Conservation (phyloP, 1,140 invertebrate genomes). For the Asbolus verrucosus region DNA sequence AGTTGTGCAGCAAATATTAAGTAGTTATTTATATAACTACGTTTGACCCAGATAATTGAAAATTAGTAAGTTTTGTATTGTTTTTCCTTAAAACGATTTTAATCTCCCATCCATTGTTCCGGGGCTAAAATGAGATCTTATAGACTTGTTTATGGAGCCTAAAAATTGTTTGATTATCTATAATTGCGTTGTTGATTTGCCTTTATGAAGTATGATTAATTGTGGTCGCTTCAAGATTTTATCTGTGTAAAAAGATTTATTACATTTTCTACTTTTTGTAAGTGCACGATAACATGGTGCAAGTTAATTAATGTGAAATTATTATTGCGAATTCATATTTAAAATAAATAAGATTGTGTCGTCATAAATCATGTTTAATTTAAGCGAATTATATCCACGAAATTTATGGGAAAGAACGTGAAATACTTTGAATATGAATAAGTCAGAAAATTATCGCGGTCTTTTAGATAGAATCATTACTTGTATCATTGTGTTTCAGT, state of each 20-base stretch:
- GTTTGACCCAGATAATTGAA: slow-evolving; percentile 2
- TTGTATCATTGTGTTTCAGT: background rate
- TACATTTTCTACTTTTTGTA: slow-evolving; percentile 14
- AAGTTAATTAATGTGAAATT: slow-evolving; percentile 33
- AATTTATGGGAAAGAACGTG: slow-evolving; percentile 8
- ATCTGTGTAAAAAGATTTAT: slow-evolving; percentile 30
- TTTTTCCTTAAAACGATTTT: background rate
- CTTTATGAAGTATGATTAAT: slow-evolving; percentile 31
- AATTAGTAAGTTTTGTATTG: too few relatives aligned
- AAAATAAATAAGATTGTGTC: background rate
- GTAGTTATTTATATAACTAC: background rate
- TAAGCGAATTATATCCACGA: slow-evolving; percentile 8
- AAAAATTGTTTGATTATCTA: slow-evolving; percentile 23
- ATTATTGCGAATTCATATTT: slow-evolving; percentile 18
- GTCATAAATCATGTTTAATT: slow-evolving; percentile 22
- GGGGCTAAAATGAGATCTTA: background rate
- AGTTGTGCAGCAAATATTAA: background rate
- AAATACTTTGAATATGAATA: background rate
- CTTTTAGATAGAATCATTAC: slow-evolving; percentile 2
- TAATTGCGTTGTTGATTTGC: slow-evolving; percentile 29
- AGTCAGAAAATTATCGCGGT: slow-evolving; percentile 15
- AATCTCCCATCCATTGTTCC: background rate
- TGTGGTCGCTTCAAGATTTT: slow-evolving; percentile 24
- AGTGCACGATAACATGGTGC: slow-evolving; percentile 4
- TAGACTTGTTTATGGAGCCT: slow-evolving; percentile 6